phyloP scores from a whole-genome alignment of 2,888 invertebrate genomes.

The Metopia argyrocephala region DNA sequence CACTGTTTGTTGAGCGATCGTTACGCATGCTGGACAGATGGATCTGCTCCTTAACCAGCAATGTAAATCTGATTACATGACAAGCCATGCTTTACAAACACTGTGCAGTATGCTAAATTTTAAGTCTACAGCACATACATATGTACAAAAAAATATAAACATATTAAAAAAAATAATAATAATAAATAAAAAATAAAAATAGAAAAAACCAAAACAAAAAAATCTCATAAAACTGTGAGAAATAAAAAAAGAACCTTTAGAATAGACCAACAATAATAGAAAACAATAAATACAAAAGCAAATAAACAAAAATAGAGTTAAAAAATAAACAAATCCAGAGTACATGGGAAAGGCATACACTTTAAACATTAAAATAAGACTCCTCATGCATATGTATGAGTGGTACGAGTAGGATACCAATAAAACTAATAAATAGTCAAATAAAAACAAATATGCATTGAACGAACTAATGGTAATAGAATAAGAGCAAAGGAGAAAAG shows the following conservation, averaged over 20 bases:
- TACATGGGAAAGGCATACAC: not conserved
- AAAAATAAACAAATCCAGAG: constrained; percentile 12
- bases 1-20: too few species aligned
- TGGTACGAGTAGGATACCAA: not conserved
- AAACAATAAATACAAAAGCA: not conserved
- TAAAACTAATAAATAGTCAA: not conserved
- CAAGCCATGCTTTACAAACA: too few species aligned
- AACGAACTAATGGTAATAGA: too few species aligned
- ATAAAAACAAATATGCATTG: not conserved
- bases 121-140: too few species aligned
- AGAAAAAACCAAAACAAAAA: not conserved
- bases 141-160: too few species aligned
- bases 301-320: constrained; percentile 14
- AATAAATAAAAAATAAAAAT: constrained; percentile 22
- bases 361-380: not conserved
- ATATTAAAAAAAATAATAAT: not conserved
- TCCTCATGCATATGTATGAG: not conserved
- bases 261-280: not conserved
- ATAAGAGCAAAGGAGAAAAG: too few species aligned
- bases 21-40: too few species aligned
- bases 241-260: constrained; percentile 52
- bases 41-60: too few species aligned
- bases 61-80: too few species aligned
- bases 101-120: too few species aligned
- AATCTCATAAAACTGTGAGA: constrained; percentile 46